Evolutionary conservation across 2,797 vertebrate species (phyloP), one percentile per base, ranked within the genome.

Genomic region (Peromyscus attwateri): DNA sequence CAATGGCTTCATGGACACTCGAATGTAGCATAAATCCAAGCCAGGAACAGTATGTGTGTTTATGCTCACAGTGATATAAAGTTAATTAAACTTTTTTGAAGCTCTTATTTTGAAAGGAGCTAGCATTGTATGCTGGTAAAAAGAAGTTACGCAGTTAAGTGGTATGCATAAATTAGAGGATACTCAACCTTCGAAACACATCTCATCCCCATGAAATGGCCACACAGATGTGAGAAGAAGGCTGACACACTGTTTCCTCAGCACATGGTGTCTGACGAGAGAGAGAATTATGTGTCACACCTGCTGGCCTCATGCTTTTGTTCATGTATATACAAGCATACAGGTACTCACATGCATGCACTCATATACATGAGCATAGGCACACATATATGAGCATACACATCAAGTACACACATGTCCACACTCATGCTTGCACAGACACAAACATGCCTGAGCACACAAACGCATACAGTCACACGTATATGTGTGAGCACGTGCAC

Each of bases 81-180:
- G 85, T 87, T 87, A 96, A 68, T 95, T 87, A 94, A 77, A 83
- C 40, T 60, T 52, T 57, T 17, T 64, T 89, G 57, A 34, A 49
- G 34, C 37, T 76, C 80, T 43, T 77, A 77, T 49, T 94, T 71
- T 79, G 19, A n/a, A 82, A 89, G 55, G 75, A 71, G 46, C 52
- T 71, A 60, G 66, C 19, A 25, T 43, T 73, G 75, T 57, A 37
- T 66, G 43, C 55, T 31, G 31, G 27, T 60, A 29, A 62, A 76
- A 76, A 46, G 55, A 76, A 25, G 52, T 75, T 62, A 21, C 1
- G 3, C 17, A 43, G 75, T 68, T 12, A 25, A 79, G 37, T 1
- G 1, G 71, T 46, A n/a, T 70, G 17, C 27, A 21, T 82, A 34
- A 66, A 52, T 57, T 46, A 93, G 64, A 64, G 10, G 2, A 0